Conservation (phyloP, 2,888 invertebrate genomes). For the Cantharis nigra region DNA sequence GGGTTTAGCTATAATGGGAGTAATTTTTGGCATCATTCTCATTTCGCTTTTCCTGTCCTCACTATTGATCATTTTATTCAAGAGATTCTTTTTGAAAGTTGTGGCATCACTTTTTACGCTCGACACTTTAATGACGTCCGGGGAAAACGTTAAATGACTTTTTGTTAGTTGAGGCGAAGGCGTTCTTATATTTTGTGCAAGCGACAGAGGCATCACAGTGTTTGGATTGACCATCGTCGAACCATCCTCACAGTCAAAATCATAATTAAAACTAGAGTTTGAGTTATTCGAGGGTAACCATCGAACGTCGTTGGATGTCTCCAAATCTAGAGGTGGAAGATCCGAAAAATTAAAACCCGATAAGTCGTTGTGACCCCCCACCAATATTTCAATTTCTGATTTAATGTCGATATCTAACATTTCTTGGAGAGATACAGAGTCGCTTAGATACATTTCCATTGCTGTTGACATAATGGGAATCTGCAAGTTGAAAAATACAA, state of each 20-base stretch:
- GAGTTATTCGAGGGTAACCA: conserved; percentile 62
- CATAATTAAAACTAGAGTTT: conserved; percentile 70
- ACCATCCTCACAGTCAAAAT: conserved; percentile 72
- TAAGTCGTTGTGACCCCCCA: conserved; percentile 71
- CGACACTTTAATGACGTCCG: conserved; percentile 68
- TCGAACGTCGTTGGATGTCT: conserved; percentile 66
- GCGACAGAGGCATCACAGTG: conserved; percentile 81
- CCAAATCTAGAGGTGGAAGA: conserved; percentile 69
- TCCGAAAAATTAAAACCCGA: conserved; percentile 67
- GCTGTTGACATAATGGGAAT: conserved; percentile 46
- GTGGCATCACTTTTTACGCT: conserved; percentile 60
- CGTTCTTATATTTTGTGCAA: conserved; percentile 55
- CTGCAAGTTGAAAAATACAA: not conserved
- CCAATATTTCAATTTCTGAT: conserved; percentile 80
- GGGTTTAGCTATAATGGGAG: conserved; percentile 50
- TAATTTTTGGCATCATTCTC: conserved; percentile 50
- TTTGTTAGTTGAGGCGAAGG: conserved; percentile 70
- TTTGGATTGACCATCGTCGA: conserved; percentile 86
- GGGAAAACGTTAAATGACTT: conserved; percentile 74
- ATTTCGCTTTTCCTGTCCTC: conserved; percentile 45
- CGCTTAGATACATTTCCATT: conserved; percentile 62
- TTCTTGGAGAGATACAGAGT: conserved; percentile 76
- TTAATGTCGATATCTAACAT: conserved; percentile 91
- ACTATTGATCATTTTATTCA: conserved; percentile 59
- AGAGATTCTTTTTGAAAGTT: conserved; percentile 68